Conservation (phyloP, 2,113 vertebrate species). For the Mandrillus leucophaeus region DNA sequence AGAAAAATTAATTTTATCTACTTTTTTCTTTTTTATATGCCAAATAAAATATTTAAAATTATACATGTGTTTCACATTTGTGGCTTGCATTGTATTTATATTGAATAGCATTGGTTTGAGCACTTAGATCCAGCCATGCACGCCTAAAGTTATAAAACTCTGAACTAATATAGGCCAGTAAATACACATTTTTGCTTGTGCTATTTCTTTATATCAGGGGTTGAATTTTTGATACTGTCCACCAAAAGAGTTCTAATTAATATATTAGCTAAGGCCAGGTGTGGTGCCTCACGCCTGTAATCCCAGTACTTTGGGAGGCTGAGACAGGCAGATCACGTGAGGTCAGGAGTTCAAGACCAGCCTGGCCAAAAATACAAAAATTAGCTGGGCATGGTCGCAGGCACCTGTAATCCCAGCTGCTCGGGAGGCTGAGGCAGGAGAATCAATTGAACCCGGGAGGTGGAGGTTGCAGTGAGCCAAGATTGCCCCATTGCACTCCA, state of each 20-base stretch:
- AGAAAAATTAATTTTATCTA: slow-evolving; percentile 15
- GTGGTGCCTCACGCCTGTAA: too few relatives aligned
- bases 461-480: too few relatives aligned
- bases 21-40: background rate
- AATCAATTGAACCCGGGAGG: too few relatives aligned
- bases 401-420: too few relatives aligned
- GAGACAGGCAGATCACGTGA: too few relatives aligned
- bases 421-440: too few relatives aligned
- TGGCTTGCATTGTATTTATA: background rate
- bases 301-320: too few relatives aligned
- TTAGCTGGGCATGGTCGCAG: too few relatives aligned
- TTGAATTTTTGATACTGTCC: background rate
- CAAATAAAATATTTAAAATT: background rate
- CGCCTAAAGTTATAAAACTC: background rate
- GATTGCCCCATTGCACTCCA: too few relatives aligned
- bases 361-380: too few relatives aligned
- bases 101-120: background rate
- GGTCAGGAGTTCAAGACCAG: too few relatives aligned
- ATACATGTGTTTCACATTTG: background rate
- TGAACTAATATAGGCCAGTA: background rate
- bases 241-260: background rate
- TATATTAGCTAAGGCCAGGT: background rate
- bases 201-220: background rate
- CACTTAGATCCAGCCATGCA: background rate
- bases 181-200: background rate